Conservation (phyloP, 1,140 invertebrate genomes). For the Rhizoglyphus robini region DNA sequence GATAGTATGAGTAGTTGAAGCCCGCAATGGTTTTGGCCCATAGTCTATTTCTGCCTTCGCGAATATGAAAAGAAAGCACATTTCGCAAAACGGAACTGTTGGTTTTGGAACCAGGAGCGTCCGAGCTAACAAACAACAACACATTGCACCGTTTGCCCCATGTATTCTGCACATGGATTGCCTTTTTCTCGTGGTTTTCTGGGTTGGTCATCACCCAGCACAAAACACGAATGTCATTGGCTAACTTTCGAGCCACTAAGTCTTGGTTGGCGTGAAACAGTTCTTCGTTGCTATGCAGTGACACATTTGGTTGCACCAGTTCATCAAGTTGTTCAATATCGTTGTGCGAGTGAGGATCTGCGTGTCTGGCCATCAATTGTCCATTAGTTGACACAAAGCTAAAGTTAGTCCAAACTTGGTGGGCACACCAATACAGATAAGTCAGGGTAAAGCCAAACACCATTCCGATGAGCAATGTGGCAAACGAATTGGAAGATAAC, state of each 20-base stretch:
- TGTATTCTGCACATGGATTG: constrained; percentile 78
- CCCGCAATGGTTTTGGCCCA: constrained; percentile 92
- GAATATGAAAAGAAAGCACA: constrained; percentile 43
- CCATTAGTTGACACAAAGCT: constrained; percentile 25
- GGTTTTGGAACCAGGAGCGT: constrained; percentile 42
- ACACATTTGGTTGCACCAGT: constrained; percentile 41
- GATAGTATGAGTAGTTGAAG: constrained; percentile 61
- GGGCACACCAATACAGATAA: constrained; percentile 31
- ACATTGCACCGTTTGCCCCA: constrained; percentile 88
- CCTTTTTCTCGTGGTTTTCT: constrained; percentile 72
- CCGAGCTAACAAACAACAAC: constrained; percentile 73
- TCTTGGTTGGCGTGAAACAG: constrained; percentile 44
- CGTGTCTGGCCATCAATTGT: background rate
- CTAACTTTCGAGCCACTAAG: constrained; percentile 53
- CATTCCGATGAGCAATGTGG: constrained; percentile 32
- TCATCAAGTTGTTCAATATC: constrained; percentile 38
- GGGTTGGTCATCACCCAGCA: constrained; percentile 95
- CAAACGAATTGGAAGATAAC: too few relatives aligned
- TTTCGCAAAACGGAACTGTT: constrained; percentile 34
- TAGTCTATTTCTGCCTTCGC: constrained; percentile 72
- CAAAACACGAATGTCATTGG: constrained; percentile 56
- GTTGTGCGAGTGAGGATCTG: constrained; percentile 15
- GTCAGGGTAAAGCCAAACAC: constrained; percentile 36
- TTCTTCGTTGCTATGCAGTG: constrained; percentile 42
- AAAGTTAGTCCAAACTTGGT: too few relatives aligned